Conservation (phyloP, 2,113 vertebrate species). For the Sebastes fasciatus region DNA sequence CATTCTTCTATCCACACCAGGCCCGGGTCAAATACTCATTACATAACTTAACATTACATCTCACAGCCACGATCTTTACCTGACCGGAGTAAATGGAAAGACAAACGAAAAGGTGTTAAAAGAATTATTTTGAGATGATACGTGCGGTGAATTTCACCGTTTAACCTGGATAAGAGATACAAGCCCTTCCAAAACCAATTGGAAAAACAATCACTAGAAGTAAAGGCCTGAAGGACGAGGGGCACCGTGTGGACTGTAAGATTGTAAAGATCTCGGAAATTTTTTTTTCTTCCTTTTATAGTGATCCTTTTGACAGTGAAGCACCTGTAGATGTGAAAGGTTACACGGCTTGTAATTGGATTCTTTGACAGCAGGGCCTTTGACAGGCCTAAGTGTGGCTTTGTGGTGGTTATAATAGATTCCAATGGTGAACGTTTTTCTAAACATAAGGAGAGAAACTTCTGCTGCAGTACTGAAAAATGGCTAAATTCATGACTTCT, state of each 20-base stretch:
- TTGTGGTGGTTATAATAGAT: neutral
- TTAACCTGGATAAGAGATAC: neutral
- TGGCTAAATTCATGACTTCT: neutral
- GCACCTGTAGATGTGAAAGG: neutral
- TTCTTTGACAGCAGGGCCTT: neutral
- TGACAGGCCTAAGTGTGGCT: neutral
- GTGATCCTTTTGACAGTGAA: neutral
- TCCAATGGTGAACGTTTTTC: neutral
- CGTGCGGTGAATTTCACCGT: neutral
- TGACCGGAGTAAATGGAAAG: constrained; percentile 12
- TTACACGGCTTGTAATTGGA: neutral
- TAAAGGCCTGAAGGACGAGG: neutral
- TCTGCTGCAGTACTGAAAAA: neutral
- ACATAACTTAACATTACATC: constrained; percentile 4
- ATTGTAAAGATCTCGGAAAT: neutral
- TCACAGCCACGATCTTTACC: neutral
- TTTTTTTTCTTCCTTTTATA: neutral
- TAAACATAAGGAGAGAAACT: neutral
- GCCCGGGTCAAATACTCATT: constrained; percentile 23
- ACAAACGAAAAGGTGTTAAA: neutral
- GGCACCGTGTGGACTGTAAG: neutral
- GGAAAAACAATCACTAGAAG: neutral
- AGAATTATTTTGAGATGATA: neutral
- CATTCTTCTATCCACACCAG: constrained; percentile 14
- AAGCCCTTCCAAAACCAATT: neutral